Evolutionary conservation across 2,888 invertebrate genomes (phyloP).

Genomic region (Galerucella nymphaeae): DNA sequence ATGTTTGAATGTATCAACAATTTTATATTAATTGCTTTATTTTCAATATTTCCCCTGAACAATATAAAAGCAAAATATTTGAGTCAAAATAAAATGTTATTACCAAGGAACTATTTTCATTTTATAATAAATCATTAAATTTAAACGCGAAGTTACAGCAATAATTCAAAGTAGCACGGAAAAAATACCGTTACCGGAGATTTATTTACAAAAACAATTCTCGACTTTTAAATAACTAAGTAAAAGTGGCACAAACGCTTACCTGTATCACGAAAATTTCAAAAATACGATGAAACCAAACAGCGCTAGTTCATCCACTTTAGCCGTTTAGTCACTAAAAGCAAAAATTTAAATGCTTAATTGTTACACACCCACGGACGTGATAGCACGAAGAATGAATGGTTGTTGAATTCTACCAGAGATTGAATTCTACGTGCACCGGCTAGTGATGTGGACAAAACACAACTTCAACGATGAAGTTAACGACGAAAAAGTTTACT

Average conservation of each 20-base stretch:
- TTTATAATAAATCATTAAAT: neutral
- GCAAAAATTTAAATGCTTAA: constrained; percentile 12
- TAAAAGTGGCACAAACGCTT: constrained; percentile 32
- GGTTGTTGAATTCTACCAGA: no score
- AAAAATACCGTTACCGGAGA: constrained; percentile 24
- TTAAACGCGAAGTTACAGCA: neutral
- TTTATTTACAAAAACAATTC: constrained; percentile 29
- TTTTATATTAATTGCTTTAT: neutral
- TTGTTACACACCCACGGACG: constrained; percentile 32
- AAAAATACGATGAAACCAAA: constrained; percentile 7
- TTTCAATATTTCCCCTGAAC: neutral
- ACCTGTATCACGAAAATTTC: constrained; percentile 16
- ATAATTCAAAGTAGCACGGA: constrained; percentile 23
- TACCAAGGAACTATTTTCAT: no score
- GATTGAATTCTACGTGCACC: constrained; percentile 15
- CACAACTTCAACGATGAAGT: constrained; percentile 15
- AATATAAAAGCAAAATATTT: no score
- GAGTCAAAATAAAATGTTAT: no score
- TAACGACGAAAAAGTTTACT: constrained; percentile 28
- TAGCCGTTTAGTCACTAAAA: constrained; percentile 29
- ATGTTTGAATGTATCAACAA: no score
- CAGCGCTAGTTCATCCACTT: constrained; percentile 22
- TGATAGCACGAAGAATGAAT: neutral
- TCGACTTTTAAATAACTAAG: constrained; percentile 9
- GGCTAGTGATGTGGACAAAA: constrained; percentile 12